Evolutionary conservation across 2,888 invertebrate species (phyloP), one percentile per base, ranked within the genome.

Genomic region (Apodemia arnacis): DNA sequence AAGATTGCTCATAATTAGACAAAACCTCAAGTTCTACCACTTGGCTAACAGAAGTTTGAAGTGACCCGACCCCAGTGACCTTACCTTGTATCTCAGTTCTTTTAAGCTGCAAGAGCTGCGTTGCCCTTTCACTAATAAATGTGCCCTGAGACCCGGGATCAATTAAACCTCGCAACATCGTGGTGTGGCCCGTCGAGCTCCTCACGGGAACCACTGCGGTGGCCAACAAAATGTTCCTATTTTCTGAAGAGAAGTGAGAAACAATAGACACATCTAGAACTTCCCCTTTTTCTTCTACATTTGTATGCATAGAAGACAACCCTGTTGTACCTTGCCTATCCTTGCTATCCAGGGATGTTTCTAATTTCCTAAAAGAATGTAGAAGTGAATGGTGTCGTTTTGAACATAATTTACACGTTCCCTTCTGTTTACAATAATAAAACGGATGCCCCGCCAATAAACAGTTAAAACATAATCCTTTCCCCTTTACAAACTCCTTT

Each of bases 321-420:
- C 82, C 76, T 49, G 44, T 27, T 27, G 27, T 34, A 41, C 27
- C 73, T 41, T 27, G n/a, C 63, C n/a, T n/a, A 49, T 84, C 81
- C 78, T 80, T 82, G 21, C 13, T 83, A 49, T 76, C 85, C 83
- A 49, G 63, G 69, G 76, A 27, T 73, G 76, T 70, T 49, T 79
- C 59, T 54, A 13, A n/a, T 77, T 85, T 81, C 70, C 70, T 85
- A n/a, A 34, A 81, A 69, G 66, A 41, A 85, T 91, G 89, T 59
- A 89, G 73, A n/a, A 91, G 82, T 69, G 88, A 87, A 74, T 91
- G 85, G 49, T 87, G 89, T 24, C 87, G 86, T 74, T 73, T 77
- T 72, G 80, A 74, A 82, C 91, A 91, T 44, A 87, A 78, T 63
- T 76, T 81, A 79, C 87, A 91, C 15, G 80, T 59, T 44, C 78